These are phyloP conservation scores for Todiramphus chloris DNA, from an alignment of 2,113 vertebrate genomes.

Conservation along the genomic window DNA sequence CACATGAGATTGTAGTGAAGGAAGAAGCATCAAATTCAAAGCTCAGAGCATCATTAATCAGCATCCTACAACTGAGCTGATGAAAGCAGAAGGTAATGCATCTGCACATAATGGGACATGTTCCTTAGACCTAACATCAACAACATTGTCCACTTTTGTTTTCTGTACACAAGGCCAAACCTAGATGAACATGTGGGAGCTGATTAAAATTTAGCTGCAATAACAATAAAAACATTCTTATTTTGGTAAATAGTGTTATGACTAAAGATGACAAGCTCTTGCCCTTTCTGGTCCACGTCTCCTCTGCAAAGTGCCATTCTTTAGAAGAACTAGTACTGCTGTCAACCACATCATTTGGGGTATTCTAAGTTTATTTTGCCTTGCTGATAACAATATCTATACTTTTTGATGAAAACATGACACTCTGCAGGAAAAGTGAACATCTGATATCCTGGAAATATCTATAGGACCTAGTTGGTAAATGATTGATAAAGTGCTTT, in stretches of 20 bases:
- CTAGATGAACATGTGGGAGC: not conserved
- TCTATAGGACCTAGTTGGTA: not conserved
- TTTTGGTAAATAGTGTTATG: not conserved
- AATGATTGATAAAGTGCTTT: not conserved
- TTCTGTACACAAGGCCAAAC: not conserved
- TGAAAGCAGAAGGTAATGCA: not conserved
- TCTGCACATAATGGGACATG: not conserved
- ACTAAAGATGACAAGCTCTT: not conserved
- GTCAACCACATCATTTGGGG: not conserved
- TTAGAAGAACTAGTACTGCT: not conserved
- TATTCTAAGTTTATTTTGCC: not conserved
- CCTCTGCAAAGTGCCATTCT: not conserved
- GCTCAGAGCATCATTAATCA: not conserved
- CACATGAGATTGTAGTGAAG: not conserved
- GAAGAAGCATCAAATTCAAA: not conserved
- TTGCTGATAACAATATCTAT: not conserved
- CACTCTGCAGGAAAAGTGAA: not conserved
- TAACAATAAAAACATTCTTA: not conserved
- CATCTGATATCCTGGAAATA: not conserved
- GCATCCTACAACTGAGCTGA: not conserved
- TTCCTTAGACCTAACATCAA: not conserved
- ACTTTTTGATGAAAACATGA: not conserved
- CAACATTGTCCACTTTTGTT: not conserved
- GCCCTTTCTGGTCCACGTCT: not conserved
- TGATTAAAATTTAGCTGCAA: not conserved